Base-by-base conservation (phyloP, 1,140 invertebrate species). In the Pomacea maculata region DNA sequence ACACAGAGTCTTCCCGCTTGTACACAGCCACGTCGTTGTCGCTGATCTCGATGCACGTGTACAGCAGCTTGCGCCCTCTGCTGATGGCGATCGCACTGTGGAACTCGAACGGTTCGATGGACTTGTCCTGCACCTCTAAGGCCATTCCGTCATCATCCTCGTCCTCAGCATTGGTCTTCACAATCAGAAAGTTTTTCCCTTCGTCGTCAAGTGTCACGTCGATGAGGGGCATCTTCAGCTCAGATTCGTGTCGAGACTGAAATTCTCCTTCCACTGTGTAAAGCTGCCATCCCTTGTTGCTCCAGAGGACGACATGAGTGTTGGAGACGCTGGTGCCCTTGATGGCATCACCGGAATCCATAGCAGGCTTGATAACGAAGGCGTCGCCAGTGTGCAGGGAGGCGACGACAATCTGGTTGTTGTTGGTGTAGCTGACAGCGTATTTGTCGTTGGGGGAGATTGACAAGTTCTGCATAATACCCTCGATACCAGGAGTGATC, bases 401-500 rank as follows among this genome's bases (percentile, higher is more conserved):
- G 79, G 87, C 90, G 25, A 92, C 83, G 19, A 91, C 82, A 9
- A 91, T 85, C 82, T 98, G 96, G 92, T 98, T 97, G 89, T 98
- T 99, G 86, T 98, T 99, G 3, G 97, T 99, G 88, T 95, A 98
- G 9, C 97, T 96, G n/a, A 96, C 96, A 1, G 96, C 97, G 93
- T 96, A 98, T 91, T 97, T 96, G 89, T 99, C 98, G 89, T 99
- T 97, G 0, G 96, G 95, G 83, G 96, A 98, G 12, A 99, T 92
- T n/a, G 95, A 95, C 72, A 99, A 91, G 87, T 97, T 96, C 90
- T 98, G 96, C 95, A 99, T 97, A 85, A 99, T 98, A 63, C 97
- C 97, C 79, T 92, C 89, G 34, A 99, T 95, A 70, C 96, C 96
- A 0, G 97, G 97, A 92, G 96, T 96, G 0, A 99, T 95, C 57